These are phyloP conservation scores for Melanerpes formicivorus DNA, from an alignment of 2,113 vertebrate genomes.

Conservation along the genomic window DNA sequence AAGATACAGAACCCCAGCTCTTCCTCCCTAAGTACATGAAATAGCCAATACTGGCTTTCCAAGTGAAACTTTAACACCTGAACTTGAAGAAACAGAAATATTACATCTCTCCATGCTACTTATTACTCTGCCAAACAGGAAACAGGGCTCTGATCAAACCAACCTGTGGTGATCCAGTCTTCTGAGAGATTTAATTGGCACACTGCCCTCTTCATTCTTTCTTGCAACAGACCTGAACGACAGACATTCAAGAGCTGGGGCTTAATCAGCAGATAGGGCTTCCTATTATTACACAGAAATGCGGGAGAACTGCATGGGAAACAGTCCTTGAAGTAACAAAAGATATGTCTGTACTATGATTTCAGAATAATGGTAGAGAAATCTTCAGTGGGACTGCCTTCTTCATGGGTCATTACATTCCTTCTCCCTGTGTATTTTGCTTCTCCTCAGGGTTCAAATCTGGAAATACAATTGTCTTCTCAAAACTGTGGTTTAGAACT, in stretches of 20 bases:
- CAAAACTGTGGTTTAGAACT: constrained; percentile 19
- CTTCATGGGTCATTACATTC: constrained; percentile 67
- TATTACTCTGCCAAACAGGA: constrained; percentile 55
- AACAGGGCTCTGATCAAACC: constrained; percentile 50
- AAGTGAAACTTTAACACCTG: constrained; percentile 34
- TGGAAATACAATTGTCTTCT: constrained; percentile 51
- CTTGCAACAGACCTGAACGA: constrained; percentile 12
- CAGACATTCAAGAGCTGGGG: not conserved
- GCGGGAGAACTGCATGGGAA: constrained; percentile 49
- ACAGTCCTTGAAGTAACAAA: constrained; percentile 66
- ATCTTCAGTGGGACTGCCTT: constrained; percentile 61
- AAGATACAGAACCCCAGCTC: not conserved
- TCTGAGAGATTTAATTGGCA: constrained; percentile 56
- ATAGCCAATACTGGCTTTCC: constrained; percentile 21
- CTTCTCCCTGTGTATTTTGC: constrained; percentile 52
- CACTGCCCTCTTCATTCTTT: constrained; percentile 26
- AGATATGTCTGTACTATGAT: constrained; percentile 64
- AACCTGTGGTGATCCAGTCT: constrained; percentile 42
- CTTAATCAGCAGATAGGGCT: constrained; percentile 24
- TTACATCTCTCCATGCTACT: constrained; percentile 31
- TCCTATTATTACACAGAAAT: constrained; percentile 49
- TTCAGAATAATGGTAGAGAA: constrained; percentile 70
- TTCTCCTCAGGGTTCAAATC: constrained; percentile 54
- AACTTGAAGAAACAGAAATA: constrained; percentile 37
- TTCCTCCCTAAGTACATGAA: not conserved